Conservation (phyloP, 2,888 invertebrate species). For the Enoplolaimus lenunculus region DNA sequence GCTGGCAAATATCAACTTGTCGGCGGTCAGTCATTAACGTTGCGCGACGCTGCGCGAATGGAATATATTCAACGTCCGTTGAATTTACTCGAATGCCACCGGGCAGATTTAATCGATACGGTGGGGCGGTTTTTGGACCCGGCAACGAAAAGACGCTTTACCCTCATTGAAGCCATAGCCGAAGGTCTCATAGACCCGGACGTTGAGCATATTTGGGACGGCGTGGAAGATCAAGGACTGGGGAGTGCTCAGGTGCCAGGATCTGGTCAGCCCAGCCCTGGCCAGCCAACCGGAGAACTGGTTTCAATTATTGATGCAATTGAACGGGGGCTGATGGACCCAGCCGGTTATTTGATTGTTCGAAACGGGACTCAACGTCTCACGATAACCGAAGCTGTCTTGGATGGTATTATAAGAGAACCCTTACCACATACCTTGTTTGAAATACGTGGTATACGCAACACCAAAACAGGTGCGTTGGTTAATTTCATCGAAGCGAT, state of each 20-base stretch:
- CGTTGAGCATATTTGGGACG: slow-evolving; percentile 63
- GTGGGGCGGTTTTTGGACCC: slow-evolving; percentile 61
- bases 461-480: slow-evolving; percentile 62
- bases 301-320: slow-evolving; percentile 70
- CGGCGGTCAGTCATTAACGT: slow-evolving; percentile 56
- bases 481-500: slow-evolving; percentile 65
- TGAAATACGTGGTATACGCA: slow-evolving; percentile 73
- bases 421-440: slow-evolving; percentile 70
- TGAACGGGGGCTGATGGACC: slow-evolving; percentile 58
- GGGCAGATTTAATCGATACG: slow-evolving; percentile 60
- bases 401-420: slow-evolving; percentile 68
- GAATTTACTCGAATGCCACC: slow-evolving; percentile 66
- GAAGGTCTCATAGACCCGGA: slow-evolving; percentile 70
- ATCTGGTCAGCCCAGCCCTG: too few relatives aligned
- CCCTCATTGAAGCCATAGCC: slow-evolving; percentile 64
- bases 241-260: too few relatives aligned
- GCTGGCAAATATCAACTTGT: slow-evolving; percentile 55
- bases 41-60: slow-evolving; percentile 62
- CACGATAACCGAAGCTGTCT: slow-evolving; percentile 67
- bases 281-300: too few relatives aligned
- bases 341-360: slow-evolving; percentile 58
- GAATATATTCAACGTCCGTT: slow-evolving; percentile 67
- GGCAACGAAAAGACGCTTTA: slow-evolving; percentile 53
- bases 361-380: slow-evolving; percentile 47
- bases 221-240: slow-evolving; percentile 53